Evolutionary conservation across 2,888 invertebrate genomes (phyloP).

Genomic region (Xanthorhoe designata): DNA sequence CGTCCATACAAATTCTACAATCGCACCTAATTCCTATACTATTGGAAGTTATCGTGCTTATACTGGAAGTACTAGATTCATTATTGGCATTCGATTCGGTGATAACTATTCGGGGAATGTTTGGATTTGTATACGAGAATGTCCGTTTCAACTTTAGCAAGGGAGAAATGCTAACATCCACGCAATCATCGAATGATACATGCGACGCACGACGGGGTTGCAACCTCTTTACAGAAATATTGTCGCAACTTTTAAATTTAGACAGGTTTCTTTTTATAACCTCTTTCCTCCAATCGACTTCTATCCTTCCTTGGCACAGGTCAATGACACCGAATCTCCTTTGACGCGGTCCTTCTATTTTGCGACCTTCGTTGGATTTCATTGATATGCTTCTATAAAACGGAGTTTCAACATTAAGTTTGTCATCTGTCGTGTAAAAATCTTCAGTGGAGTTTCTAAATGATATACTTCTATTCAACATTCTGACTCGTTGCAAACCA

Average conservation of each 20-base stretch:
- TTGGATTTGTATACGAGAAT: conserved; percentile 33
- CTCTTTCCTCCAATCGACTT: conserved; percentile 63
- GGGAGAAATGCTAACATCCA: conserved; percentile 40
- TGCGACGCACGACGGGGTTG: conserved; percentile 43
- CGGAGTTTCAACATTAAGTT: conserved; percentile 47
- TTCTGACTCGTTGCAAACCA: conserved; percentile 61
- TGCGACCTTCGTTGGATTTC: conserved; percentile 45
- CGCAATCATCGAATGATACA: conserved; percentile 18
- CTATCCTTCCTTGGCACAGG: conserved; percentile 56
- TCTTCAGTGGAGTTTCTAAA: conserved; percentile 51
- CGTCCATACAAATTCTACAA: conserved; percentile 75
- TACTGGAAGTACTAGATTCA: conserved; percentile 58
- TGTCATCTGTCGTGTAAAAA: conserved; percentile 47
- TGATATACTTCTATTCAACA: conserved; percentile 55
- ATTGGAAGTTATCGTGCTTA: conserved; percentile 53
- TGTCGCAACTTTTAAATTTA: conserved; percentile 66
- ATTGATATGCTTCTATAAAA: conserved; percentile 60
- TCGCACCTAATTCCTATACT: conserved; percentile 70
- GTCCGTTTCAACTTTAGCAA: conserved; percentile 50
- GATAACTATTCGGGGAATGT: conserved; percentile 54
- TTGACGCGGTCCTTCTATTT: conserved; percentile 51
- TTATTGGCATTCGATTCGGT: conserved; percentile 58
- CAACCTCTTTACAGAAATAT: conserved; percentile 48
- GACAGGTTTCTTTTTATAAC: conserved; percentile 58
- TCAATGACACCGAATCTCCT: conserved; percentile 59